These are phyloP conservation scores for Gymnarchus niloticus DNA, from an alignment of 2,113 vertebrate species.

Conservation along the genomic window DNA sequence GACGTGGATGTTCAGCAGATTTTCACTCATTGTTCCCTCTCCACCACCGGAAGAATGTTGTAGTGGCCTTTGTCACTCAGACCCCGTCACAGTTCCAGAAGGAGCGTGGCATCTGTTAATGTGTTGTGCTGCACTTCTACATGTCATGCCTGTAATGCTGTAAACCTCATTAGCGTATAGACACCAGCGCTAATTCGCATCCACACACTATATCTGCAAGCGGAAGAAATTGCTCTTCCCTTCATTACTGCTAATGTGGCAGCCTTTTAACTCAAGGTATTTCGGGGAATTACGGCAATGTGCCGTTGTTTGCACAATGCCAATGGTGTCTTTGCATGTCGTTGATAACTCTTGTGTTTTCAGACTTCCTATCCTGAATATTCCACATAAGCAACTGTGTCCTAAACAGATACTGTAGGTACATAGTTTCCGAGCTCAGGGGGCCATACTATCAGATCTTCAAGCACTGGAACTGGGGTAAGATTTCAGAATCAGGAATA, in stretches of 20 bases:
- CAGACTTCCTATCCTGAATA: background rate
- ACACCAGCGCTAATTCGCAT: background rate
- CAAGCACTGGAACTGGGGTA: background rate
- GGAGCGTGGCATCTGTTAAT: background rate
- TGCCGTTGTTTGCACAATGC: background rate
- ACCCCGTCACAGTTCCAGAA: background rate
- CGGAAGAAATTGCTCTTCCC: background rate
- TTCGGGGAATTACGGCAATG: background rate
- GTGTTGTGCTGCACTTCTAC: background rate
- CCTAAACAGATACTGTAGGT: too few species aligned
- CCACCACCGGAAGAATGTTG: background rate
- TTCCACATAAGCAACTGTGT: background rate
- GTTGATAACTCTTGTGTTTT: background rate
- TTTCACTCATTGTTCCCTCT: background rate
- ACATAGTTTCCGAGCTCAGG: too few species aligned
- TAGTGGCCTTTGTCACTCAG: background rate
- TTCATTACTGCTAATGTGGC: background rate
- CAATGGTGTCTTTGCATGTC: background rate
- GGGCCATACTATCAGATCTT: background rate
- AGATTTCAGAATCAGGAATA: background rate
- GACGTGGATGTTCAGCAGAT: background rate
- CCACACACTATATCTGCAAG: background rate
- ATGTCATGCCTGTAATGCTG: background rate
- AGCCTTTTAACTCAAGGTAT: slow-evolving; percentile 8
- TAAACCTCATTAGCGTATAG: background rate